Evolutionary conservation across 2,888 invertebrate species (phyloP).

Genomic region (Lottia gigantea): DNA sequence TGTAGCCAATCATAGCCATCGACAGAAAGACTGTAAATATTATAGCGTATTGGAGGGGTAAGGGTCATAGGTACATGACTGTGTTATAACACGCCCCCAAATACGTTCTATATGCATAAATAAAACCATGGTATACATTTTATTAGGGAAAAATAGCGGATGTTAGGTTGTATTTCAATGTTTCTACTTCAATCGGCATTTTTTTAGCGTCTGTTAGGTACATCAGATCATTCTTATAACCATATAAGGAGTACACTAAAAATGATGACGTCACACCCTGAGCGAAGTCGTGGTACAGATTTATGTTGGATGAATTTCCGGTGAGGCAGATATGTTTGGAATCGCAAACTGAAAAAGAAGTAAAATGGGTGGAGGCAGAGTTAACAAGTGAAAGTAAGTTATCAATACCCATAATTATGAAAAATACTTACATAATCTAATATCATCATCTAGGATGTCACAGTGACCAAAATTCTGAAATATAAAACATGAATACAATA

Average conservation of each 20-base stretch:
- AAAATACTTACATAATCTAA: background rate
- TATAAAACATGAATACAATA: background rate
- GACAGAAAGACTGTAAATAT: too few species aligned
- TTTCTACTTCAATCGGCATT: slow-evolving; percentile 6
- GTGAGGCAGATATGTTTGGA: background rate
- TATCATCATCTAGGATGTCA: background rate
- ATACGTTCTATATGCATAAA: too few species aligned
- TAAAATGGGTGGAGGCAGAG: background rate
- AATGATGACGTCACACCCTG: slow-evolving; percentile 15
- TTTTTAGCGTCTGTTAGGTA: background rate
- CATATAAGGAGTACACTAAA: slow-evolving; percentile 5
- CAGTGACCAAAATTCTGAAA: slow-evolving; percentile 4
- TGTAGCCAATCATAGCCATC: too few species aligned
- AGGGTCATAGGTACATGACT: too few species aligned
- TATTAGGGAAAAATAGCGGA: background rate
- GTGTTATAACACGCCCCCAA: too few species aligned
- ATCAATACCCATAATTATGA: too few species aligned
- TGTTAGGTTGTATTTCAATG: slow-evolving; percentile 9
- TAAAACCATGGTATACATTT: too few species aligned
- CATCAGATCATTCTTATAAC: background rate
- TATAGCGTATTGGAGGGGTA: too few species aligned
- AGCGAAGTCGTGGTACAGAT: slow-evolving; percentile 9
- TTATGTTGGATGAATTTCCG: slow-evolving; percentile 5
- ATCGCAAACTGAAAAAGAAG: slow-evolving; percentile 6
- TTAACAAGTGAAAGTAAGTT: too few species aligned